These are phyloP conservation scores for Bursaphelenchus mucronatus DNA, from an alignment of 1,140 invertebrate species.

Conservation along the genomic window DNA sequence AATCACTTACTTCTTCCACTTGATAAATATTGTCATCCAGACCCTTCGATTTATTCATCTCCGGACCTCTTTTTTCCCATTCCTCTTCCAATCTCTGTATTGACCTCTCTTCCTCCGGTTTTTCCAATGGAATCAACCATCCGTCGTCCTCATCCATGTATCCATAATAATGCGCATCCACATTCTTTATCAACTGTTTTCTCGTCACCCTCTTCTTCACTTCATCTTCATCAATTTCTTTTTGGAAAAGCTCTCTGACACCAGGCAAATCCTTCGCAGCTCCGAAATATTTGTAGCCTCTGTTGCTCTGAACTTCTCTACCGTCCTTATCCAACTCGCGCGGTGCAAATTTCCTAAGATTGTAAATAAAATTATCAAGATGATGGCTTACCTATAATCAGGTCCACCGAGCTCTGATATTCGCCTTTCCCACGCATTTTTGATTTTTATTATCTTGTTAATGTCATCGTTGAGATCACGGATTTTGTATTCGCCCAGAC, in stretches of 20 bases:
- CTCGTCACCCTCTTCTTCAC: constrained; percentile 79
- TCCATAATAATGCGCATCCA: constrained; percentile 79
- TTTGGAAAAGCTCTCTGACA: constrained; percentile 92
- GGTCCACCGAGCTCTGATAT: constrained; percentile 90
- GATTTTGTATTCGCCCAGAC: constrained; percentile 93
- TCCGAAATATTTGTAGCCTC: constrained; percentile 98
- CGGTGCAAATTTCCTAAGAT: constrained; percentile 50
- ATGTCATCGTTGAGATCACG: constrained; percentile 98
- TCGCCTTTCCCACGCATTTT: constrained; percentile 87
- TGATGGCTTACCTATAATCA: constrained; percentile 69
- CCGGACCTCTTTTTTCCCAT: constrained; percentile 36
- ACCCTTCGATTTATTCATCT: constrained; percentile 42
- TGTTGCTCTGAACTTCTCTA: constrained; percentile 91
- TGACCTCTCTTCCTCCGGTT: constrained; percentile 57
- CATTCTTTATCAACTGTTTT: constrained; percentile 90
- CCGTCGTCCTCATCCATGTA: constrained; percentile 97
- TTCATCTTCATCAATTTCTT: constrained; percentile 67
- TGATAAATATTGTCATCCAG: constrained; percentile 53
- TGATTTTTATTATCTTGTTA: constrained; percentile 88
- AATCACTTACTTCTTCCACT: constrained; percentile 38
- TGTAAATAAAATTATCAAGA: constrained; percentile 2
- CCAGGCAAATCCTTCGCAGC: constrained; percentile 96
- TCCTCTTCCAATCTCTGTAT: constrained; percentile 33
- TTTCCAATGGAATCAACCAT: constrained; percentile 80
- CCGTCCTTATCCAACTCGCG: constrained; percentile 60